These are phyloP conservation scores for Choloepus didactylus DNA, from an alignment of 2,797 vertebrate species.

Conservation along the genomic window DNA sequence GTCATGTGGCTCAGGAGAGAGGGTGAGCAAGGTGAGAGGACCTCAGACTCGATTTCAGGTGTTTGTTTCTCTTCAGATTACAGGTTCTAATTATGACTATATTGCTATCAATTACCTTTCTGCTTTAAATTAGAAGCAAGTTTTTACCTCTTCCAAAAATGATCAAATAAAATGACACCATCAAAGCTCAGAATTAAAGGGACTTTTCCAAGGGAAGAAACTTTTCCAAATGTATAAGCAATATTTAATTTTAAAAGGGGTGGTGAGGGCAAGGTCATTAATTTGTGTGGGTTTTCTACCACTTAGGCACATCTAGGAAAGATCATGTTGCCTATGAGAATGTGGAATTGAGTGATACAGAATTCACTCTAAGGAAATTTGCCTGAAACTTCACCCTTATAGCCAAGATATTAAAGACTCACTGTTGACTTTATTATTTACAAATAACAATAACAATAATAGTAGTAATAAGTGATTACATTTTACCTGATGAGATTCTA, in stretches of 20 bases:
- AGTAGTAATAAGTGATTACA: background rate
- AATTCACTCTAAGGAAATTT: background rate
- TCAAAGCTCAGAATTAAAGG: background rate
- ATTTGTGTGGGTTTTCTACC: accelerated
- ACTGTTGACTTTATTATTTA: background rate
- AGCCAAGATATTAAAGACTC: background rate
- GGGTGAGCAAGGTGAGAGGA: accelerated
- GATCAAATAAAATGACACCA: background rate
- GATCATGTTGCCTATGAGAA: accelerated
- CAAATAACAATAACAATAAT: background rate
- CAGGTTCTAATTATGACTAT: too few relatives aligned
- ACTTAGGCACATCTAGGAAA: accelerated
- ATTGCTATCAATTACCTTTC: too few relatives aligned
- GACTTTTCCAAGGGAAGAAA: background rate
- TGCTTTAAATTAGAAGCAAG: accelerated
- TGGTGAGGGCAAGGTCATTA: accelerated
- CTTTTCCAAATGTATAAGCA: background rate
- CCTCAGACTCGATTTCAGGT: accelerated
- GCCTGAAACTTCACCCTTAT: background rate
- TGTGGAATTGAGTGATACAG: accelerated
- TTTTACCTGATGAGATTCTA: background rate
- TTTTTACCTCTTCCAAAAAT: background rate
- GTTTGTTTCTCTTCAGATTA: too few relatives aligned
- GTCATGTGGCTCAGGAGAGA: background rate
- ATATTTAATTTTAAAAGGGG: background rate